Evolutionary conservation across 2,797 vertebrate species (phyloP).

Genomic region (Hirundo rustica): DNA sequence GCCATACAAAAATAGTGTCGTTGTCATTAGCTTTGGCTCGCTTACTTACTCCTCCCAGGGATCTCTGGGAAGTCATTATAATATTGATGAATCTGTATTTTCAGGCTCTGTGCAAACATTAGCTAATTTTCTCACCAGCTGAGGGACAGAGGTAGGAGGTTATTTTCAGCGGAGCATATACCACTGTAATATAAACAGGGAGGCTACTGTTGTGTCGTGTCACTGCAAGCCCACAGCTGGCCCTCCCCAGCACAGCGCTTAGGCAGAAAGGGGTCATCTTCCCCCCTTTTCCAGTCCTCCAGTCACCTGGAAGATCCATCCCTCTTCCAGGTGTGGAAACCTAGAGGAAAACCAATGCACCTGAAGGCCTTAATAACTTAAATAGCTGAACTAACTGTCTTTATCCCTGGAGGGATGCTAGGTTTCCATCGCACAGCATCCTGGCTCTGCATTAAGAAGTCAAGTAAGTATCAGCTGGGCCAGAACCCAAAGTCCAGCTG

Average conservation of each 20-base stretch:
- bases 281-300: background rate
- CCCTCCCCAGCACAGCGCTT: background rate
- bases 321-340: background rate
- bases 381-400: background rate
- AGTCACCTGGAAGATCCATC: background rate
- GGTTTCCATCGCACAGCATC: background rate
- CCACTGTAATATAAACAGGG: background rate
- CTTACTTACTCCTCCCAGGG: background rate
- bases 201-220: background rate
- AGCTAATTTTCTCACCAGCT: background rate
- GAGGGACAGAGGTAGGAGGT: conserved; percentile 13
- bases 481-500: background rate
- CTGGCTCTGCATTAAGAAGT: background rate
- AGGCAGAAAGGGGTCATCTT: background rate
- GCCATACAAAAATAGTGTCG: conserved; percentile 5
- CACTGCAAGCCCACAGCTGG: background rate
- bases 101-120: background rate
- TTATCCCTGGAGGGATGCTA: background rate
- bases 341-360: background rate
- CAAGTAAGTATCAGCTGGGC: background rate
- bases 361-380: background rate
- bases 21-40: conserved; percentile 37
- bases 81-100: conserved; percentile 34
- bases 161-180: conserved; percentile 33
- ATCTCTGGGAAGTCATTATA: conserved; percentile 43